A percentile compares a stretch with the other conserved stretches of the same genome.
These are phyloP conservation scores for Drosophila sp. DNA, from an alignment of 1,140 invertebrate species.

Conservation along the genomic window DNA sequence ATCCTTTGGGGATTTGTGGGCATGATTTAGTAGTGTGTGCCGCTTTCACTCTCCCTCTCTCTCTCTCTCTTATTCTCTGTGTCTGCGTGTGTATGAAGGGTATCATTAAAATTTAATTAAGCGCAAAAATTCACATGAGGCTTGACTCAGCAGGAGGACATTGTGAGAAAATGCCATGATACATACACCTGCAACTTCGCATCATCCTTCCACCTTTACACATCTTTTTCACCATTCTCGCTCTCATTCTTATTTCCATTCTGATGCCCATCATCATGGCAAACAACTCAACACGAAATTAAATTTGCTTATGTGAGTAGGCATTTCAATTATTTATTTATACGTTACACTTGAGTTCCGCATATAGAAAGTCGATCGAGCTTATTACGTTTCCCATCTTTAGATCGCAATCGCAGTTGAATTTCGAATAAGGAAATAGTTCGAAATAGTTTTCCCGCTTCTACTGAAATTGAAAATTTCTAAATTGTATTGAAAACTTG, in stretches of 20 bases:
- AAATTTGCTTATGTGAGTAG: slow-evolving; percentile 53
- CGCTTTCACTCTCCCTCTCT: neutral
- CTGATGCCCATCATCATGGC: too few species aligned
- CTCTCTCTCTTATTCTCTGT: neutral
- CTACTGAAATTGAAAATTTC: too few species aligned
- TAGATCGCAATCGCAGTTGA: too few species aligned
- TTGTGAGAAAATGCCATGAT: slow-evolving; percentile 26
- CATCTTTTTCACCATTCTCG: neutral
- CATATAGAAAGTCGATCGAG: too few species aligned
- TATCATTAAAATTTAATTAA: slow-evolving; percentile 78
- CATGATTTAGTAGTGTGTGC: slow-evolving; percentile 61
- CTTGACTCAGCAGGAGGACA: slow-evolving; percentile 30
- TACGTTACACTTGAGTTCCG: too few species aligned
- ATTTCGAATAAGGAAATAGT: too few species aligned
- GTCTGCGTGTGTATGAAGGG: slow-evolving; percentile 38
- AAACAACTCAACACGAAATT: slow-evolving; percentile 39
- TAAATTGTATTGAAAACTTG: too few species aligned
- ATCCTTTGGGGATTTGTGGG: slow-evolving; percentile 64
- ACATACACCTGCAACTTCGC: slow-evolving; percentile 19
- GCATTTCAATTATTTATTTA: too few species aligned
- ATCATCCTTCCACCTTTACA: slow-evolving; percentile 7
- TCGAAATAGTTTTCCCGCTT: too few species aligned
- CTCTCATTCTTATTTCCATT: neutral
- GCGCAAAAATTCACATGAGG: slow-evolving; percentile 35
- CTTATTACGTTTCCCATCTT: too few species aligned